A percentile compares a stretch with the other conserved stretches of the same genome.
These are phyloP conservation scores for Drosophila pandora DNA, from an alignment of 1,140 invertebrate species.

Conservation along the genomic window DNA sequence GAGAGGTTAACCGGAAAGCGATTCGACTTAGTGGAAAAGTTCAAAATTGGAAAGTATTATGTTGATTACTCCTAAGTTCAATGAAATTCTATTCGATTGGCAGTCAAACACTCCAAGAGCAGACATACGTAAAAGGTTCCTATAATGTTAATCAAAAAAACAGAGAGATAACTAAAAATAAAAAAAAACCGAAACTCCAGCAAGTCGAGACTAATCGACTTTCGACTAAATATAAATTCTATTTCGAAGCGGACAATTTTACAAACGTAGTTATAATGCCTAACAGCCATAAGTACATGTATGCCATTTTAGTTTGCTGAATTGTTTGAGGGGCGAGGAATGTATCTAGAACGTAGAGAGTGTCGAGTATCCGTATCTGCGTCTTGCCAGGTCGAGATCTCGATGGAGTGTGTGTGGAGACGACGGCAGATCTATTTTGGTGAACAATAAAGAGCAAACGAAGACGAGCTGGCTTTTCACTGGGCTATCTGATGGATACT, in stretches of 20 bases:
- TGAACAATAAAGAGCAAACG: constrained; percentile 78
- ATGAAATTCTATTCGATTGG: constrained; percentile 41
- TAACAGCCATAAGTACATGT: constrained; percentile 41
- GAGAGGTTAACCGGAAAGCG: constrained; percentile 18
- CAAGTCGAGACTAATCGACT: constrained; percentile 27
- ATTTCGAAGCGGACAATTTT: constrained; percentile 78
- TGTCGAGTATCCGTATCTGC: constrained; percentile 60
- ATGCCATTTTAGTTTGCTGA: constrained; percentile 67
- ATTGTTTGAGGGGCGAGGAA: constrained; percentile 56
- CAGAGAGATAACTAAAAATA: constrained; percentile 16
- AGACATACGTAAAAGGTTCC: constrained; percentile 81
- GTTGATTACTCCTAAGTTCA: constrained; percentile 28
- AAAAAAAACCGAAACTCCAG: constrained; percentile 44
- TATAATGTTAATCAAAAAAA: constrained; percentile 82
- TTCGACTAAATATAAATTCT: constrained; percentile 44
- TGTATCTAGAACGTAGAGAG: constrained; percentile 28
- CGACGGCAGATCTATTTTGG: constrained; percentile 76
- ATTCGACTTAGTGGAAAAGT: constrained; percentile 69
- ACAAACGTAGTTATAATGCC: constrained; percentile 70
- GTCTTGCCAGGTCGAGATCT: constrained; percentile 30
- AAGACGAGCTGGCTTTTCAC: constrained; percentile 47
- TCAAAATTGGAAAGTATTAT: constrained; percentile 59
- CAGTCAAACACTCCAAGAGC: constrained; percentile 44
- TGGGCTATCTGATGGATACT: background rate
- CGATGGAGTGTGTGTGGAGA: constrained; percentile 22